A percentile compares a stretch with the other conserved stretches of the same genome.
Conservation (phyloP, 2,113 vertebrate genomes). For the Poeciliopsis retropinna region DNA sequence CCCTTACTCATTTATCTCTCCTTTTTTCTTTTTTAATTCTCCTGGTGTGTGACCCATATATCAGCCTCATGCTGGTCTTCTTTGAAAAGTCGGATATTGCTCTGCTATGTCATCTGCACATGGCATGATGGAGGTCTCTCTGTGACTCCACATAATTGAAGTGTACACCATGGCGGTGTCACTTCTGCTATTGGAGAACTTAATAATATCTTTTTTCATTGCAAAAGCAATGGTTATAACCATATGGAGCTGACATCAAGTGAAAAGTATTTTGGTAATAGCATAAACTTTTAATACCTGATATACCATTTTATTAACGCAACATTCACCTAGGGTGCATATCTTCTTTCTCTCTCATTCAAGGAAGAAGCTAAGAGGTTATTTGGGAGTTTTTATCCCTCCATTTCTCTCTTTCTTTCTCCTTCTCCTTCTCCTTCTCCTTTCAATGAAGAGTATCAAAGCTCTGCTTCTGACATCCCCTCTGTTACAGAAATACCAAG, state of each 20-base stretch:
- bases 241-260: too few species aligned
- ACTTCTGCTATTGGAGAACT: too few species aligned
- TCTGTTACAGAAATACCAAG: constrained; percentile 51
- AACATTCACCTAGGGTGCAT: too few species aligned
- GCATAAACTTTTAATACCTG: too few species aligned
- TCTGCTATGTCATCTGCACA: constrained; percentile 9
- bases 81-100: constrained; percentile 30
- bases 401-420: neutral
- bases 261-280: too few species aligned
- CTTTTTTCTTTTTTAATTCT: constrained; percentile 68
- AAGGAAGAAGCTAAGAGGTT: too few species aligned
- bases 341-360: too few species aligned
- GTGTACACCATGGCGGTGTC: neutral
- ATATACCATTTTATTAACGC: too few species aligned
- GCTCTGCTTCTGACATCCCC: constrained; percentile 32
- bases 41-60: constrained; percentile 25
- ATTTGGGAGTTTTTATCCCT: too few species aligned
- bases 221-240: too few species aligned
- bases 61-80: constrained; percentile 20
- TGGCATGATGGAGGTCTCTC: constrained; percentile 9
- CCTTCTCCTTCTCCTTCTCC: too few species aligned
- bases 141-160: constrained; percentile 4
- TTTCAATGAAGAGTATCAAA: neutral
- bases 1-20: constrained; percentile 69
- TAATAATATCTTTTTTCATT: too few species aligned